Conservation (phyloP, 1,140 invertebrate species). For the Tetramorium simillimum region DNA sequence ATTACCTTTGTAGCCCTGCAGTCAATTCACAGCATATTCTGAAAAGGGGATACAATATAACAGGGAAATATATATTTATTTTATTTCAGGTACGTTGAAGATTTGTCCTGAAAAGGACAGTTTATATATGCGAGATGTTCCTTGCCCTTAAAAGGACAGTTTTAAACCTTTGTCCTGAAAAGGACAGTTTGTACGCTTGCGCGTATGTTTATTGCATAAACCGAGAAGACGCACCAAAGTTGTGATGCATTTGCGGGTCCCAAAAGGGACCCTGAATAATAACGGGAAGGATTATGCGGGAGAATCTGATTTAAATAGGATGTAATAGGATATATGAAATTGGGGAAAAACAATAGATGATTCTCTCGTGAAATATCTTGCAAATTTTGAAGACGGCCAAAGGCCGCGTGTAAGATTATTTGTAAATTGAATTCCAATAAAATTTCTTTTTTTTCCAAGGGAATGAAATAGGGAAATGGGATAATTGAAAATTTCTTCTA, state of each 20-base stretch:
- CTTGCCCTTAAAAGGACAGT: constrained; percentile 65
- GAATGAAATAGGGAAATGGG: not conserved
- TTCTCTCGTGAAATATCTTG: constrained; percentile 31
- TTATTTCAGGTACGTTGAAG: constrained; percentile 25
- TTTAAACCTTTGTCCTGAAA: constrained; percentile 66
- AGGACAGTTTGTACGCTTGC: constrained; percentile 67
- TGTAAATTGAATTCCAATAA: not conserved
- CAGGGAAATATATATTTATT: not conserved
- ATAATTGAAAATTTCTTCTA: constrained; percentile 26
- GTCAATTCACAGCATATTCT: not conserved
- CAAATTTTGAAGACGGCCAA: constrained; percentile 3
- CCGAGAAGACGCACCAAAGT: constrained; percentile 69
- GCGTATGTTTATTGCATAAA: constrained; percentile 39
- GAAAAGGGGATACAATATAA: not conserved
- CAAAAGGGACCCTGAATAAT: constrained; percentile 82
- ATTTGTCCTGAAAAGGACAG: constrained; percentile 32
- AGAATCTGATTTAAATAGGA: constrained; percentile 35
- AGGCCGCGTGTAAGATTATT: not conserved
- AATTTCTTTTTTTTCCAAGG: not conserved
- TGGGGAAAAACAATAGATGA: constrained; percentile 6
- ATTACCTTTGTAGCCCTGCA: constrained; percentile 2
- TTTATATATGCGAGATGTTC: not conserved
- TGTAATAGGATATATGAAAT: constrained; percentile 27
- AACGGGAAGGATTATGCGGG: constrained; percentile 60
- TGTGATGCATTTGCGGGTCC: constrained; percentile 82